Conservation (phyloP, 2,888 invertebrate species). For the Nipponacmea schrenckii region DNA sequence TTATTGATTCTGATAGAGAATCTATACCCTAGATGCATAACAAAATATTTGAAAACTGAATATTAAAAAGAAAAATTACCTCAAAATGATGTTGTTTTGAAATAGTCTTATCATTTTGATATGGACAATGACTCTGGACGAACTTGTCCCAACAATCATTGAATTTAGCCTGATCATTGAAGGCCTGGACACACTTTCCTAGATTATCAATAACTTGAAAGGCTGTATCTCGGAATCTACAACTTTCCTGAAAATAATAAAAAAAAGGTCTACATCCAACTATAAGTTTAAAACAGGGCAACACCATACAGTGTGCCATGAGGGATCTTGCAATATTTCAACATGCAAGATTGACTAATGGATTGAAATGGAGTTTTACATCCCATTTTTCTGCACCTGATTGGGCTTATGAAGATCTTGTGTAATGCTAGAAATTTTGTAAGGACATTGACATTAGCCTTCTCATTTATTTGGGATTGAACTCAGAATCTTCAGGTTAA, state of each 20-base stretch:
- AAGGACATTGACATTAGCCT: no score
- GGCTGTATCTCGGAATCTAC: conserved; percentile 65
- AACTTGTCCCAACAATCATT: conserved; percentile 55
- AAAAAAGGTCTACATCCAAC: no score
- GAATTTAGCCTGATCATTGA: conserved; percentile 54
- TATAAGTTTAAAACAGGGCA: no score
- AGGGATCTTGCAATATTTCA: no score
- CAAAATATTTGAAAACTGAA: conserved; percentile 1
- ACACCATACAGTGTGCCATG: no score
- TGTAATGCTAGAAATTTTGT: no score
- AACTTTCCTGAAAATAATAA: conserved; percentile 61
- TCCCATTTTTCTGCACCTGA: no score
- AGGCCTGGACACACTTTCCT: conserved; percentile 60
- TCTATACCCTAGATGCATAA: neutral
- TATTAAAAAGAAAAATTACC: conserved; percentile 37
- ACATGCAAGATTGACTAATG: no score
- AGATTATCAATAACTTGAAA: conserved; percentile 59
- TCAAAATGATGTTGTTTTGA: conserved; percentile 62
- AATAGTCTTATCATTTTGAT: conserved; percentile 53
- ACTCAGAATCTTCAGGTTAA: no score
- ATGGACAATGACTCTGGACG: conserved; percentile 60
- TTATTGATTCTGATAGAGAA: neutral
- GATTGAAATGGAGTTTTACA: no score
- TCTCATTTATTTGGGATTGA: no score
- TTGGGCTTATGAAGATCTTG: no score